Evolutionary conservation across 2,797 vertebrate species (phyloP).

Genomic region (Gobio occitaniae): DNA sequence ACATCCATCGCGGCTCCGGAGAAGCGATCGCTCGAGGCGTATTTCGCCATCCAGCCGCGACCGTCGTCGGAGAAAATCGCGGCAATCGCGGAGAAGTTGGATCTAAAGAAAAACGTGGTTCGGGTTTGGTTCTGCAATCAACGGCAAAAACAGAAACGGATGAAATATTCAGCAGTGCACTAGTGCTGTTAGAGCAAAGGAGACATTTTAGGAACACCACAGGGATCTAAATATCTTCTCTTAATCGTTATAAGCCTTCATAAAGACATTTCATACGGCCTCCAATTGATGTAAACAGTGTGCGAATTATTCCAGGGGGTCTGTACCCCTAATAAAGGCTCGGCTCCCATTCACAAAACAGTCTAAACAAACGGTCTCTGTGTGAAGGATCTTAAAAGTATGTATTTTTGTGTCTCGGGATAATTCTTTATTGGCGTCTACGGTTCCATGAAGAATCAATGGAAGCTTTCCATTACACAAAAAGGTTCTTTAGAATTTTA

Average conservation of each 20-base stretch:
- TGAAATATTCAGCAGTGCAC: slow-evolving; percentile 93
- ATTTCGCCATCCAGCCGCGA: slow-evolving; percentile 92
- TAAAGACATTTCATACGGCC: slow-evolving; percentile 17
- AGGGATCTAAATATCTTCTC: slow-evolving; percentile 68
- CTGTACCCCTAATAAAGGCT: not conserved
- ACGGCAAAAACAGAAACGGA: slow-evolving; percentile 94
- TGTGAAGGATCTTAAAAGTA: not conserved
- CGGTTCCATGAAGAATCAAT: too few relatives aligned
- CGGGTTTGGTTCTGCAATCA: slow-evolving; percentile 96
- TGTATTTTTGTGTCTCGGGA: not conserved
- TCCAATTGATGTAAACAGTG: not conserved
- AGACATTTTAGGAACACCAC: slow-evolving; percentile 69
- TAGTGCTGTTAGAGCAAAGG: slow-evolving; percentile 63
- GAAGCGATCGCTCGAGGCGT: slow-evolving; percentile 93
- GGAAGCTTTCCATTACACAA: too few relatives aligned
- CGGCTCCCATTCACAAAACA: not conserved
- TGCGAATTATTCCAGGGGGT: not conserved
- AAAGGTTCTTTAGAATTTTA: too few relatives aligned
- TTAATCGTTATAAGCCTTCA: slow-evolving; percentile 12
- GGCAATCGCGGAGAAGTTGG: slow-evolving; percentile 91
- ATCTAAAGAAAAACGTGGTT: slow-evolving; percentile 95
- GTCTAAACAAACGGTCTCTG: not conserved
- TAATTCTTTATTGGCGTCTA: not conserved
- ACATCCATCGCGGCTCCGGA: slow-evolving; percentile 94
- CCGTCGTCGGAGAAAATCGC: slow-evolving; percentile 93